Conservation (phyloP, 2,888 invertebrate genomes). For the Amblyteles armatorius region DNA sequence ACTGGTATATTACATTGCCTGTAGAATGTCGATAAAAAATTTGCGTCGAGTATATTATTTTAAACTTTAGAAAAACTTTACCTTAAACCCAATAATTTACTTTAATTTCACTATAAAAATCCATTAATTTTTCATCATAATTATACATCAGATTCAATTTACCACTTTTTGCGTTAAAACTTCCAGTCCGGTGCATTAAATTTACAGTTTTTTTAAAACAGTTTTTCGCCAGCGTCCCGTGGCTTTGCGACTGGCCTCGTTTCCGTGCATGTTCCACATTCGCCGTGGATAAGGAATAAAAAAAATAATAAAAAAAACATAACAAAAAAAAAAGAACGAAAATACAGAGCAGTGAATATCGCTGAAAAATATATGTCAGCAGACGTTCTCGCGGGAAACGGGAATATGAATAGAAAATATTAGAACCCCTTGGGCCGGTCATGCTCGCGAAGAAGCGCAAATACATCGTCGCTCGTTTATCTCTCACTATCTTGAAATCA, state of each 20-base stretch:
- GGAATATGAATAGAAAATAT: constrained; percentile 32
- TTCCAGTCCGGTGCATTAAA: too few species aligned
- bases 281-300: neutral
- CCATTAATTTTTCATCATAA: too few species aligned
- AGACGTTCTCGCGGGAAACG: constrained; percentile 24
- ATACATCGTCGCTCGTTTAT: neutral
- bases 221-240: too few species aligned
- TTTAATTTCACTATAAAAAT: too few species aligned
- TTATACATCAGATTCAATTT: too few species aligned
- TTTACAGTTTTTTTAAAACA: too few species aligned
- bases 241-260: neutral
- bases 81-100: too few species aligned
- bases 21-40: too few species aligned
- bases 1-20: too few species aligned
- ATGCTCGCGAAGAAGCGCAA: constrained; percentile 1
- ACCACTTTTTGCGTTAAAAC: too few species aligned
- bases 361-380: neutral
- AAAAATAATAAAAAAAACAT: neutral
- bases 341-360: neutral
- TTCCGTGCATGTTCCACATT: neutral
- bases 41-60: too few species aligned
- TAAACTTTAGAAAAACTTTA: too few species aligned
- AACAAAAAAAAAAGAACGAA: neutral
- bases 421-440: constrained; percentile 18
- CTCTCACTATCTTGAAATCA: constrained; percentile 45